Evolutionary conservation across 2,113 vertebrate species (phyloP).

Genomic region (Dunckerocampus dactyliophorus): DNA sequence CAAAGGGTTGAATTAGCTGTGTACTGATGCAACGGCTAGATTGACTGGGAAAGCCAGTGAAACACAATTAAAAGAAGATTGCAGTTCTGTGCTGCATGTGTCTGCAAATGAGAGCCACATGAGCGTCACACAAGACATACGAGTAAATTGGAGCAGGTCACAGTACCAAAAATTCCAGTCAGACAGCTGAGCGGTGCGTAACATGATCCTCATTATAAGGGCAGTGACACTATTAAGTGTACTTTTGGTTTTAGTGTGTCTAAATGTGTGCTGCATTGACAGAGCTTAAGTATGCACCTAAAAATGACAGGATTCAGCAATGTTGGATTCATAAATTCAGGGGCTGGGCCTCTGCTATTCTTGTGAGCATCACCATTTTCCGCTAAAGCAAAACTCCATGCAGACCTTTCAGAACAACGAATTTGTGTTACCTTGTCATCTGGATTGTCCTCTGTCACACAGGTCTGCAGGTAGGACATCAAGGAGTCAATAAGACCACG

Average conservation of each 20-base stretch:
- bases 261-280: too few species aligned
- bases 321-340: too few species aligned
- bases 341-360: too few species aligned
- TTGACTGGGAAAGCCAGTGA: background rate
- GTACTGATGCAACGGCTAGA: background rate
- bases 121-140: background rate
- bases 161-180: background rate
- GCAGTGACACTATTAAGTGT: too few species aligned
- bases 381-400: background rate
- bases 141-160: background rate
- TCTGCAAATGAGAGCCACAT: background rate
- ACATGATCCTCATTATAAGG: background rate
- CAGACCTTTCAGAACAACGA: background rate
- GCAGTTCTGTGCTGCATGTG: background rate
- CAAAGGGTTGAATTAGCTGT: background rate
- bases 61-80: background rate
- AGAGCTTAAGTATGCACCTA: too few species aligned
- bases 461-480: conserved; percentile 80
- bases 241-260: too few species aligned
- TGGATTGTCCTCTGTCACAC: conserved; percentile 73
- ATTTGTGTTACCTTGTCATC: conserved; percentile 81
- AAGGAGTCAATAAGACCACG: conserved; percentile 81
- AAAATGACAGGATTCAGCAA: too few species aligned
- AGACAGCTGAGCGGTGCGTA: background rate
- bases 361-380: background rate